Conservation (phyloP, 2,113 vertebrate species). For the Rhinogobius similis region DNA sequence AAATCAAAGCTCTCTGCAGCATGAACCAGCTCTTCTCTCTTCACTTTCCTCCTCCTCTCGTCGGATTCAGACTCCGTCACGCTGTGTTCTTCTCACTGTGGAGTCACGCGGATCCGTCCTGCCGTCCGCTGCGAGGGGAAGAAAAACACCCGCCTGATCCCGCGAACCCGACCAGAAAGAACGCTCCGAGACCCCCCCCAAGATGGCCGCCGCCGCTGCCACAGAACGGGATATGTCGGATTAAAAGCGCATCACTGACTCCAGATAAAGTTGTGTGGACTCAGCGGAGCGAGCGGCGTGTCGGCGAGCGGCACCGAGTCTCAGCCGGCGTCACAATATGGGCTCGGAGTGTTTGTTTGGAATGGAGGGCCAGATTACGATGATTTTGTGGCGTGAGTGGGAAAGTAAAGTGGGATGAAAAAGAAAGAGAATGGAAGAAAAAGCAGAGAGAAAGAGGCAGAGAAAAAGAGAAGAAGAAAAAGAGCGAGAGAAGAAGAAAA, state of each 20-base stretch:
- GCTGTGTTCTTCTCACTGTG: constrained; percentile 49
- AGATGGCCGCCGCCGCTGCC: constrained; percentile 13
- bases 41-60: constrained; percentile 20
- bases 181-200: too few species aligned
- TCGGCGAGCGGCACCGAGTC: neutral
- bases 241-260: constrained; percentile 3
- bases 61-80: constrained; percentile 39
- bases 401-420: too few species aligned
- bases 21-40: neutral
- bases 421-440: too few species aligned
- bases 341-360: neutral
- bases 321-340: neutral
- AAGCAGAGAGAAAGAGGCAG: too few species aligned
- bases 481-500: too few species aligned
- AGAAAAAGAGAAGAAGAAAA: too few species aligned
- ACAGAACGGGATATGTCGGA: neutral
- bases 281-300: neutral
- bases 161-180: constrained; percentile 57
- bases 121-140: constrained; percentile 58
- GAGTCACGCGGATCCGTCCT: constrained; percentile 51
- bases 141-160: constrained; percentile 64
- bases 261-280: neutral
- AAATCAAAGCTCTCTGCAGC: neutral
- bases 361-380: too few species aligned
- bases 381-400: too few species aligned